Percentiles rank a stretch among this genome's conserved stretches.
Evolutionary conservation across 1,140 invertebrate genomes (phyloP).

Genomic region (Drosophila melanica): DNA sequence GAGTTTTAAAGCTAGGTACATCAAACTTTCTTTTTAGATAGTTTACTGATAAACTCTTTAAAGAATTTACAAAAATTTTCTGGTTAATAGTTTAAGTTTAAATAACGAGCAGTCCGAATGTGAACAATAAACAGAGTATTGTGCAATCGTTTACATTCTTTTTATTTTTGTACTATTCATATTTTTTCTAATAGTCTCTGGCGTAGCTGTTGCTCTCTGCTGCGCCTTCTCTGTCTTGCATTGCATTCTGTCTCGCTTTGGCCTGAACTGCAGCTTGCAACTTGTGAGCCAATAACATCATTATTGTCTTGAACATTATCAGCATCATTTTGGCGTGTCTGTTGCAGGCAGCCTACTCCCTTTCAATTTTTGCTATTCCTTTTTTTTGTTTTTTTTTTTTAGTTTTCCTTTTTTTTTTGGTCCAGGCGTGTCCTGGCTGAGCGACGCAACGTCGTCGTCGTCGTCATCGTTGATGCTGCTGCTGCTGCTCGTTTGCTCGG

Average conservation of each 20-base stretch:
- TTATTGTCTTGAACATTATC: neutral
- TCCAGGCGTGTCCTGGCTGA: constrained; percentile 1
- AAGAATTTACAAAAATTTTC: too few relatives aligned
- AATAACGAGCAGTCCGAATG: too few relatives aligned
- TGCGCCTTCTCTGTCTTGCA: neutral
- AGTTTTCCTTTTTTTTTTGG: neutral
- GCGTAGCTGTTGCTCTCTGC: neutral
- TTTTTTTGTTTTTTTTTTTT: neutral
- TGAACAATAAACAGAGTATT: too few relatives aligned
- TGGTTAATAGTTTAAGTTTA: too few relatives aligned
- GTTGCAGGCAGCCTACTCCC: constrained; percentile 11
- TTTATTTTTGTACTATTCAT: too few relatives aligned
- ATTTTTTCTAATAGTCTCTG: too few relatives aligned
- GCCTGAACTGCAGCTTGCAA: constrained; percentile 7
- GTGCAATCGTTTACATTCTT: neutral
- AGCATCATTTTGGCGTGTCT: neutral
- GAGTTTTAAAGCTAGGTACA: too few relatives aligned
- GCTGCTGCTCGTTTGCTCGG: neutral
- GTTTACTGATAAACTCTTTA: too few relatives aligned
- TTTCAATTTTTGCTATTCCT: neutral
- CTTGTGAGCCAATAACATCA: constrained; percentile 9
- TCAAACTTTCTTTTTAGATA: too few relatives aligned
- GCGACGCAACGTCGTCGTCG: neutral
- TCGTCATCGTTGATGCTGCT: neutral
- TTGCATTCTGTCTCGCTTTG: neutral